A percentile compares a stretch with the other conserved stretches of the same genome.
Evolutionary conservation across 1,140 invertebrate genomes (phyloP).

Genomic region (Mizuhopecten yessoensis): DNA sequence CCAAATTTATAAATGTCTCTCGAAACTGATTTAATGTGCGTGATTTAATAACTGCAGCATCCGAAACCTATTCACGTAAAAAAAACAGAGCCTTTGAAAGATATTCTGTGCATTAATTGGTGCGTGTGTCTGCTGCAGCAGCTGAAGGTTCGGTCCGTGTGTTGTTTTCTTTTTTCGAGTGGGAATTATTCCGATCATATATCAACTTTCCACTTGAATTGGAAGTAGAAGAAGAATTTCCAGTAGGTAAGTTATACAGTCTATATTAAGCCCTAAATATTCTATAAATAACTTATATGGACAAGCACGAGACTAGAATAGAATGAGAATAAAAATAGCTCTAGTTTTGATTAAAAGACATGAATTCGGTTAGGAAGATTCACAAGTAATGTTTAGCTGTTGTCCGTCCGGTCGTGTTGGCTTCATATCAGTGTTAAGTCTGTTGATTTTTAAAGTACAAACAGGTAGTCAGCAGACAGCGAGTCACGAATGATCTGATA

Average conservation of each 20-base stretch:
- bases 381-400: too few species aligned
- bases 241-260: not conserved
- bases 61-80: not conserved
- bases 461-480: not conserved
- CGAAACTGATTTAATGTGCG: too few species aligned
- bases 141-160: not conserved
- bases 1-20: not conserved
- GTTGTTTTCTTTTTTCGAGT: not conserved
- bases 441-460: too few species aligned
- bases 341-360: not conserved
- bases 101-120: not conserved
- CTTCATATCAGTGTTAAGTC: too few species aligned
- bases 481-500: not conserved
- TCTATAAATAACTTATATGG: slow-evolving; percentile 3
- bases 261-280: not conserved
- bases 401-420: not conserved
- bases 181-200: not conserved
- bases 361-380: not conserved
- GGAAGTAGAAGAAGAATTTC: not conserved
- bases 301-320: not conserved
- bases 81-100: not conserved
- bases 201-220: not conserved
- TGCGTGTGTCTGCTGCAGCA: not conserved
- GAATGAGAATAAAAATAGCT: not conserved
- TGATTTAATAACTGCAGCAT: not conserved